These are phyloP conservation scores for Rugalucina vietnamica DNA, from an alignment of 2,888 invertebrate genomes.

Conservation along the genomic window DNA sequence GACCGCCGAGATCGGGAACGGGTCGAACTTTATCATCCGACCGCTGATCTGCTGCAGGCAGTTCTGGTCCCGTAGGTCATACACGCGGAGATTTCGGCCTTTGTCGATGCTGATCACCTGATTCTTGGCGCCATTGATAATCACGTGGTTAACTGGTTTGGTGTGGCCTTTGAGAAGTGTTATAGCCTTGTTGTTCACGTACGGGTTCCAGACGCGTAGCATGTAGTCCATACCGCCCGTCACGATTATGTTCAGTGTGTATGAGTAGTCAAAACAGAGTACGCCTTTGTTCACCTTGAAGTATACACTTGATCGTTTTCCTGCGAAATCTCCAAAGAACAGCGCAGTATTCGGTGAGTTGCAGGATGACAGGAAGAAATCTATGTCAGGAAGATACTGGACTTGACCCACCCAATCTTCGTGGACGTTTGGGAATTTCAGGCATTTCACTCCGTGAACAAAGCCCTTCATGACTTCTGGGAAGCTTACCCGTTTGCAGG, in stretches of 20 bases:
- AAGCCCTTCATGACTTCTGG: conserved; percentile 69
- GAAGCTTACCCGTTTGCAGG: conserved; percentile 65
- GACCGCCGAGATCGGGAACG: conserved; percentile 64
- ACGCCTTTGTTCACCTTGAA: conserved; percentile 86
- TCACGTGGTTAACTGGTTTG: conserved; percentile 87
- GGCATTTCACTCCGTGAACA: conserved; percentile 86
- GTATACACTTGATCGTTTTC: conserved; percentile 84
- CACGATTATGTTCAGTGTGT: conserved; percentile 77
- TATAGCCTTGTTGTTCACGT: conserved; percentile 89
- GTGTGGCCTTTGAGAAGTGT: conserved; percentile 86
- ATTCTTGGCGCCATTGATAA: conserved; percentile 88
- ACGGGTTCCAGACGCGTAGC: conserved; percentile 92
- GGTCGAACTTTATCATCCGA: conserved; percentile 68
- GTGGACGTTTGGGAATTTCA: conserved; percentile 86
- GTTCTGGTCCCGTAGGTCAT: conserved; percentile 88
- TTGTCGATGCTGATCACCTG: conserved; percentile 90
- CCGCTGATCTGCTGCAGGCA: conserved; percentile 88
- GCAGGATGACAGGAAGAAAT: conserved; percentile 89
- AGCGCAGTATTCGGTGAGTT: conserved; percentile 86
- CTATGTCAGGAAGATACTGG: conserved; percentile 88
- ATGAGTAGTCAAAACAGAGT: conserved; percentile 82
- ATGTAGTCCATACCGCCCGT: conserved; percentile 90
- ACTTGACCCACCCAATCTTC: conserved; percentile 90
- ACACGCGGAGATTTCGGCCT: conserved; percentile 90
- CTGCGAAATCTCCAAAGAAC: conserved; percentile 87